A percentile compares a stretch with the other conserved stretches of the same genome.
Conservation (phyloP, 2,797 vertebrate genomes). For the Hippoglossus hippoglossus region DNA sequence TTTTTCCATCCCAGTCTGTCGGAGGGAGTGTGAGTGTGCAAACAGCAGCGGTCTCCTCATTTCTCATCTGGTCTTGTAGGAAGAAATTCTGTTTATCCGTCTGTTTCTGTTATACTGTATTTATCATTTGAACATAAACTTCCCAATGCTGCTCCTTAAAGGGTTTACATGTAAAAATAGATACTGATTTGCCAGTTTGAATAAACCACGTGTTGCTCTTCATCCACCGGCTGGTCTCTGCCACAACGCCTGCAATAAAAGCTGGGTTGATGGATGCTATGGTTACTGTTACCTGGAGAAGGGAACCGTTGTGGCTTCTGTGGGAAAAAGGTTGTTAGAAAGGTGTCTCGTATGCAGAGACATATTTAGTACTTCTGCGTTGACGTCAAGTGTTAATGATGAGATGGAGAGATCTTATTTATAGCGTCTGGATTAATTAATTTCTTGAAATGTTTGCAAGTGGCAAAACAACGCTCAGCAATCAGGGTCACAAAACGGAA, state of each 20-base stretch:
- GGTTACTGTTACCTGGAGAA: slow-evolving; percentile 77
- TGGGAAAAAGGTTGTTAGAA: slow-evolving; percentile 36
- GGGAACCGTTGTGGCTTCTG: slow-evolving; percentile 41
- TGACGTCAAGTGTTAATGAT: slow-evolving; percentile 50
- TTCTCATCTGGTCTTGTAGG: background rate
- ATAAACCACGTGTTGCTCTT: slow-evolving; percentile 23
- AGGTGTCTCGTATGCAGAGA: slow-evolving; percentile 33
- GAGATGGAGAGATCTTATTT: slow-evolving; percentile 30
- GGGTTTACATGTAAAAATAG: slow-evolving; percentile 1
- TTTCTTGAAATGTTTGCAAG: background rate
- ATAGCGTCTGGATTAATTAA: background rate
- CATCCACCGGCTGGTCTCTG: slow-evolving; percentile 40
- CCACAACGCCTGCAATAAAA: slow-evolving; percentile 75
- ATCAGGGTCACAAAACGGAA: background rate
- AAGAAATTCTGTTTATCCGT: background rate
- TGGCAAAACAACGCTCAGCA: background rate
- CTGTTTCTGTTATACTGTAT: too few relatives aligned
- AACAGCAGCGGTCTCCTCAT: background rate
- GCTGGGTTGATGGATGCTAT: slow-evolving; percentile 73
- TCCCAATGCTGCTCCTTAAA: background rate
- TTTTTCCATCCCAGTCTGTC: background rate
- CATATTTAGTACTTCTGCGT: slow-evolving; percentile 45
- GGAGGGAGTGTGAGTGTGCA: background rate
- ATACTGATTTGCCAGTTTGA: too few relatives aligned
- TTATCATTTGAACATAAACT: background rate